Conservation (phyloP, 1,140 invertebrate species). For the Scaptomyza graminum region DNA sequence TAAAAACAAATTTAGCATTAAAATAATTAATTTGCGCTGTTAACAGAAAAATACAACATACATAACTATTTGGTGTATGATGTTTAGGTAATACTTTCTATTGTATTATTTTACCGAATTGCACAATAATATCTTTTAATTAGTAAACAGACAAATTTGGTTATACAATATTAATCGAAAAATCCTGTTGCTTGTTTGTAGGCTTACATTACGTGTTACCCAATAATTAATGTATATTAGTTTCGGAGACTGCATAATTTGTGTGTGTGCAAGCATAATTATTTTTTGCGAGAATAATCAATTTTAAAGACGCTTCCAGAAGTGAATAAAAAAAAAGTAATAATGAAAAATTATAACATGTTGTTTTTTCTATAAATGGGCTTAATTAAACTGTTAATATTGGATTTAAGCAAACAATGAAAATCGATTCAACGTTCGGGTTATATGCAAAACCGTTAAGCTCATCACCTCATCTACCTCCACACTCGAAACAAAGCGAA, state of each 20-base stretch:
- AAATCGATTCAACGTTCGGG: slow-evolving; percentile 40
- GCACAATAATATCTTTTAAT: slow-evolving; percentile 21
- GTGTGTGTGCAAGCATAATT: background rate
- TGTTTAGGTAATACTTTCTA: background rate
- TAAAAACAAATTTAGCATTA: background rate
- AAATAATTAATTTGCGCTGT: background rate
- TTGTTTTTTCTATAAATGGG: slow-evolving; percentile 21
- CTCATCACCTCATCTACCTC: background rate
- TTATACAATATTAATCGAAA: background rate
- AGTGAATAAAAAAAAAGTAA: too few species aligned
- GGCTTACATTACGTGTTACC: background rate
- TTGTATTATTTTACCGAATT: slow-evolving; percentile 7
- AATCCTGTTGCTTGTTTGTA: background rate
- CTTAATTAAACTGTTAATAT: slow-evolving; percentile 39
- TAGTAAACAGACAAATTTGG: background rate
- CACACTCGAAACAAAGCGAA: background rate
- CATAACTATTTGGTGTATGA: too few species aligned
- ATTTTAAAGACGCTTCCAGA: background rate
- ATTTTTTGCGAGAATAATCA: slow-evolving; percentile 3
- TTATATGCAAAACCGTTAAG: slow-evolving; percentile 5
- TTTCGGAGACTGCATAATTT: background rate
- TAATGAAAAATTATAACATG: too few species aligned
- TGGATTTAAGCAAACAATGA: slow-evolving; percentile 38
- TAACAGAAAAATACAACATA: too few species aligned
- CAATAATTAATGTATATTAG: slow-evolving; percentile 21